Base-by-base conservation (phyloP, 2,797 vertebrate genomes). In the Gymnoscopelus microlampas region DNA sequence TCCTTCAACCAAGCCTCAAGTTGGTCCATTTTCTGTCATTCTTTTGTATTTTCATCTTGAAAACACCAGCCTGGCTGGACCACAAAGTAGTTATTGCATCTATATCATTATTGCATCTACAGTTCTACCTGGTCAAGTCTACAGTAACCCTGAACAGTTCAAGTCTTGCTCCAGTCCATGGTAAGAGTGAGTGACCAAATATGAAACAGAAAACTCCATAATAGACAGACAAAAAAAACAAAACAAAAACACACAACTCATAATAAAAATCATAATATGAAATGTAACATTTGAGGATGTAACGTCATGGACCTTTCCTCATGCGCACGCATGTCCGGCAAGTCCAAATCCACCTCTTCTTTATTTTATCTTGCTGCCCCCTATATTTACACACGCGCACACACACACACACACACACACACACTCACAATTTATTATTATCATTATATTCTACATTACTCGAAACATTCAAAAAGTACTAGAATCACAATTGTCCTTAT, bases 381-480 rank as follows among this genome's bases (percentile, higher is more conserved):
- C 67, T 61, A 76, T 63, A 64, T 67, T 78, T 76, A 73, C 50
- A 64, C 77, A 80, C 74, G 68, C 79, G 76, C 55, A 63, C 26
- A 66, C 57, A 44, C 12, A 63, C 54, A 24, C 54, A 55, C 54
- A 24, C 54, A 53, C 64, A 64, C 68, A 79, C 78, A 73, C 50
- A 64, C 77, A 79, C 74, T 68, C 79, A 78, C 55, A 63, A 24
- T 14, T 63, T n/a, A 72, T 75, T 58, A 69, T 78, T 73, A 79
- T 66, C 60, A 78, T 83, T 62, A 83, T 83, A 85, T 81, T 83
- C 85, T 82, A 88, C 83, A 84, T 73, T 77, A 66, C 73, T 74
- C 68, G 61, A 83, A 80, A 90, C 86, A 90, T 89, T 92, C 87
- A 85, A 74, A 83, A 85, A 80, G 73, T 64, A 81, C 82, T 80